Conservation (phyloP, 1,140 invertebrate species). For the Asobara japonica region DNA sequence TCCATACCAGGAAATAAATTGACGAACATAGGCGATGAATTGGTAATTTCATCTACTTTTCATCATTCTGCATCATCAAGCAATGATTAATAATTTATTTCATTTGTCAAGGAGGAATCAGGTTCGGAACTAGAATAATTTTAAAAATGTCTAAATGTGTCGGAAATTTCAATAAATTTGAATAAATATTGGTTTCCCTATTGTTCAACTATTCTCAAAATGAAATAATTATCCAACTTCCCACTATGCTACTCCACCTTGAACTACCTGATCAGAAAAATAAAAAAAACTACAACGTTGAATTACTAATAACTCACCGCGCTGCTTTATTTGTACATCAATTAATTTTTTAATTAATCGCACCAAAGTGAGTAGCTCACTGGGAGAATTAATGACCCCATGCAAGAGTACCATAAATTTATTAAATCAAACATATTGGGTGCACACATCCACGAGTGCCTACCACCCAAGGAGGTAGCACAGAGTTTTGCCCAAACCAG, state of each 20-base stretch:
- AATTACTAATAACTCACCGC: background rate
- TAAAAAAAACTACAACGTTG: background rate
- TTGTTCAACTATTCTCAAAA: background rate
- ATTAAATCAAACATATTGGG: constrained; percentile 14
- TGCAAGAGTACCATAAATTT: background rate
- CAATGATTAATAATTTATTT: background rate
- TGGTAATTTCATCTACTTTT: background rate
- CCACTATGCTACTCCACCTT: background rate
- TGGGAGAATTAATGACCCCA: background rate
- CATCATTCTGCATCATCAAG: background rate
- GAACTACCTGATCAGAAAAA: background rate
- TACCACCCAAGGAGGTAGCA: constrained; percentile 12
- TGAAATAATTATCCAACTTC: background rate
- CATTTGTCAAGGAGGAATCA: no score
- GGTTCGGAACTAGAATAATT: no score
- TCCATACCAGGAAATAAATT: constrained; percentile 4
- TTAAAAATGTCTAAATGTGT: no score
- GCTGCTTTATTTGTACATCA: background rate
- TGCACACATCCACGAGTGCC: background rate
- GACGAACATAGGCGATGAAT: background rate
- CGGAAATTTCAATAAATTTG: no score
- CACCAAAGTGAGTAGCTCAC: constrained; percentile 6
- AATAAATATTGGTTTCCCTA: background rate
- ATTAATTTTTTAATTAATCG: constrained; percentile 12
- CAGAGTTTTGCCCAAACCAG: background rate